A percentile compares a stretch with the other conserved stretches of the same genome.
Evolutionary conservation across 2,797 vertebrate species (phyloP).

Genomic region (Chelmon rostratus): DNA sequence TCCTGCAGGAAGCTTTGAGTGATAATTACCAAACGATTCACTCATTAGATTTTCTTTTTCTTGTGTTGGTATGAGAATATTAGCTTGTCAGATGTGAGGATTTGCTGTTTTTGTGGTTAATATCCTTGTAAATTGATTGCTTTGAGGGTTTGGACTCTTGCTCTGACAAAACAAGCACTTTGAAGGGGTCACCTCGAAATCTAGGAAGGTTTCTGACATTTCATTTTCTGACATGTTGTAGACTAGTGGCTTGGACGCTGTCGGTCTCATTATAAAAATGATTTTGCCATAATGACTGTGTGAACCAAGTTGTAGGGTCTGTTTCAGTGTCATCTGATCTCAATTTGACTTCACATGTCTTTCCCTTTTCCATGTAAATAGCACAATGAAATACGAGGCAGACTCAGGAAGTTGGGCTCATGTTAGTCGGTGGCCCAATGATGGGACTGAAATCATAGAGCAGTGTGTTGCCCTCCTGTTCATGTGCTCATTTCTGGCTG

Average conservation of each 20-base stretch:
- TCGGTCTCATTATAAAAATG: background rate
- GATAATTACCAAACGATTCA: conserved; percentile 20
- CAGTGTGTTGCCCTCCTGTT: background rate
- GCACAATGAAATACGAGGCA: background rate
- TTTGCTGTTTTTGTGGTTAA: conserved; percentile 16
- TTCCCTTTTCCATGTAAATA: background rate
- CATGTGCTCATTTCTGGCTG: background rate
- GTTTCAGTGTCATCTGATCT: conserved; percentile 8
- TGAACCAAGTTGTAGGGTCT: background rate
- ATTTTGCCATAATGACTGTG: background rate
- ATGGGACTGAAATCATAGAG: too few relatives aligned
- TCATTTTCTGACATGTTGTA: conserved; percentile 29
- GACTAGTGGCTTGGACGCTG: conserved; percentile 7
- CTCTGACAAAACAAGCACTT: conserved; percentile 2
- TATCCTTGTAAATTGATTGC: conserved; percentile 13
- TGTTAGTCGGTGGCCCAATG: too few relatives aligned
- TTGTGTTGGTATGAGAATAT: conserved; percentile 20
- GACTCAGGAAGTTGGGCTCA: too few relatives aligned
- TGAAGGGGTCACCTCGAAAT: conserved; percentile 8
- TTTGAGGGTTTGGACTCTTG: conserved; percentile 3
- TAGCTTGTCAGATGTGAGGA: background rate
- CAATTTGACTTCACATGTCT: background rate
- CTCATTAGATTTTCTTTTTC: conserved; percentile 20
- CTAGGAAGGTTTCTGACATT: conserved; percentile 7
- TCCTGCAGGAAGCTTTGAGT: conserved; percentile 7